phyloP scores from a whole-genome alignment of 2,113 vertebrate genomes.

The Columba janthina region DNA sequence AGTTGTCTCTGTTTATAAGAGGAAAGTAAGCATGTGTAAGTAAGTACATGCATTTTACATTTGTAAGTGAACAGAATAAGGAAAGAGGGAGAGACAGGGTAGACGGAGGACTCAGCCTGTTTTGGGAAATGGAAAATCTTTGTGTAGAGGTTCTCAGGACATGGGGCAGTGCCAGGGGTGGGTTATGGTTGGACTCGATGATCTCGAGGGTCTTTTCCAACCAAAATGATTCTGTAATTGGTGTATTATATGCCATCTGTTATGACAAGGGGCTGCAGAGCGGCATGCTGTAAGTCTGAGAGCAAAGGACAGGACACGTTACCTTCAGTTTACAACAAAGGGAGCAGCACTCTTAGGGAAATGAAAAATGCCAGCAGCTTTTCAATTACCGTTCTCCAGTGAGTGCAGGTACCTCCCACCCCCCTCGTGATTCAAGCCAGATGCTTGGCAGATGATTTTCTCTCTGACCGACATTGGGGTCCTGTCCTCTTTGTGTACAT shows the following conservation, averaged over 20 bases:
- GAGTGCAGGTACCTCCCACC: slow-evolving; percentile 12
- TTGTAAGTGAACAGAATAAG: neutral
- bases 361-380: neutral
- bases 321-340: neutral
- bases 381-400: neutral
- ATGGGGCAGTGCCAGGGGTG: too few relatives aligned
- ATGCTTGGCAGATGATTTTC: slow-evolving; percentile 12
- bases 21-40: too few relatives aligned
- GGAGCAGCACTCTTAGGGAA: neutral
- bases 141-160: neutral
- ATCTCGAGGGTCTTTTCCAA: too few relatives aligned
- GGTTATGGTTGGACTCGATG: too few relatives aligned
- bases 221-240: too few relatives aligned
- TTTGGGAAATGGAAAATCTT: neutral
- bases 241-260: rapidly evolving
- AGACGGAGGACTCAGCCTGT: neutral
- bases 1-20: neutral
- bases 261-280: rapidly evolving
- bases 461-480: neutral
- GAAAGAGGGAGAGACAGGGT: neutral
- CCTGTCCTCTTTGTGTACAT: neutral
- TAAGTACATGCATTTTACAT: neutral
- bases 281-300: neutral
- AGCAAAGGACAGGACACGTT: neutral
- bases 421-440: neutral